Conservation (phyloP, 1,140 invertebrate species). For the Diorhabda sublineata region DNA sequence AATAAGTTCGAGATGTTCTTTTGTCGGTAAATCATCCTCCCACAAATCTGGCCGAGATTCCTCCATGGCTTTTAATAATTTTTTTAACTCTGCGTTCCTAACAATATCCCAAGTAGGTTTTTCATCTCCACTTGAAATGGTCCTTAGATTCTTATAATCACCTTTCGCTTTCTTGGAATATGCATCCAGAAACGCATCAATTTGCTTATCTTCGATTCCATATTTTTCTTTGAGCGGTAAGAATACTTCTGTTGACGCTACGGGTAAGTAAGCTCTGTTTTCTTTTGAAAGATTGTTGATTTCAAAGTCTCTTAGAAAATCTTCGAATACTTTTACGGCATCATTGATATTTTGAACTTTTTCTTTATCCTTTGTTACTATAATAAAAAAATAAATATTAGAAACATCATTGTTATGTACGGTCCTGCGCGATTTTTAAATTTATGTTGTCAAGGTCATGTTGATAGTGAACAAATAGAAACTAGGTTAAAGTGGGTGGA, state of each 20-base stretch:
- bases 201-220: conserved; percentile 41
- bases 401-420: not conserved
- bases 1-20: conserved; percentile 57
- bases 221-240: conserved; percentile 42
- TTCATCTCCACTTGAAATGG: conserved; percentile 51
- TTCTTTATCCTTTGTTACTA: conserved; percentile 61
- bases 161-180: conserved; percentile 54
- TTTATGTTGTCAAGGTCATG: not conserved
- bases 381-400: conserved; percentile 25
- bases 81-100: conserved; percentile 54
- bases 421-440: not conserved
- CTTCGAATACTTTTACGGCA: conserved; percentile 58
- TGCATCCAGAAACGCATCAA: conserved; percentile 51
- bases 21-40: conserved; percentile 56
- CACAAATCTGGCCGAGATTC: conserved; percentile 52
- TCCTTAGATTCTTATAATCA: conserved; percentile 62
- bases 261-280: conserved; percentile 57
- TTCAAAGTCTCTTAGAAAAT: conserved; percentile 62
- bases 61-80: conserved; percentile 54
- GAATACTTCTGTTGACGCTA: conserved; percentile 43
- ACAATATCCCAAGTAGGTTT: conserved; percentile 62
- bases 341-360: conserved; percentile 64
- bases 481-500: not conserved
- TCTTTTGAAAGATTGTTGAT: conserved; percentile 55
- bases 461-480: not conserved